A percentile compares a stretch with the other conserved stretches of the same genome.
phyloP scores from a whole-genome alignment of 2,113 vertebrate genomes.

The Turnix velox region DNA sequence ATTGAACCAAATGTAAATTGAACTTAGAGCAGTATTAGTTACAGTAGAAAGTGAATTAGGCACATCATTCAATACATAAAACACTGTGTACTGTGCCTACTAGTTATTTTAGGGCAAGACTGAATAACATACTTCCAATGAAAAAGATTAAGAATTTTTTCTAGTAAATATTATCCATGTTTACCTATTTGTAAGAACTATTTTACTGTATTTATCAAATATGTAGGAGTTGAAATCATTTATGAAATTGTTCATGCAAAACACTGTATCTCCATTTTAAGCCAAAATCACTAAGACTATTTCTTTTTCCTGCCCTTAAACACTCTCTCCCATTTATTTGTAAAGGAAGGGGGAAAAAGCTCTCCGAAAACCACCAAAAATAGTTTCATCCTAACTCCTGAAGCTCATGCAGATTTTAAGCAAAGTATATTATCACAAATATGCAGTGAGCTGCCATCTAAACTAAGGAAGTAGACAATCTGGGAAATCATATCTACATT shows the following conservation, averaged over 20 bases:
- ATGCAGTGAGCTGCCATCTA: neutral
- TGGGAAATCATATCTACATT: neutral
- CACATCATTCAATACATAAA: neutral
- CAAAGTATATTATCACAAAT: neutral
- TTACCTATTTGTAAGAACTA: neutral
- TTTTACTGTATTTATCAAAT: neutral
- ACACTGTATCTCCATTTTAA: neutral
- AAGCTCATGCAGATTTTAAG: neutral
- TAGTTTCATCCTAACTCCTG: neutral
- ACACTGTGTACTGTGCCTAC: too few species aligned
- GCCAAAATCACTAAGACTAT: neutral
- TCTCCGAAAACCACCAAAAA: neutral
- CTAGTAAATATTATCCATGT: neutral
- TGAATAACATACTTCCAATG: neutral
- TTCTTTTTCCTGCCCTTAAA: neutral
- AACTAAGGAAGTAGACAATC: neutral
- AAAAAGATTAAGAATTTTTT: neutral
- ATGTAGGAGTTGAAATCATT: neutral
- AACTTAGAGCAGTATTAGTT: neutral
- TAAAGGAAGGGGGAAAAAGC: neutral
- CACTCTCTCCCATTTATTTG: neutral
- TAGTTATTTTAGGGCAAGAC: neutral
- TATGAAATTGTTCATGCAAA: neutral
- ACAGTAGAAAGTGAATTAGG: neutral
- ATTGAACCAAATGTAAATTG: neutral